Conservation (phyloP, 2,797 vertebrate genomes). For the Anolis apletophallus region DNA sequence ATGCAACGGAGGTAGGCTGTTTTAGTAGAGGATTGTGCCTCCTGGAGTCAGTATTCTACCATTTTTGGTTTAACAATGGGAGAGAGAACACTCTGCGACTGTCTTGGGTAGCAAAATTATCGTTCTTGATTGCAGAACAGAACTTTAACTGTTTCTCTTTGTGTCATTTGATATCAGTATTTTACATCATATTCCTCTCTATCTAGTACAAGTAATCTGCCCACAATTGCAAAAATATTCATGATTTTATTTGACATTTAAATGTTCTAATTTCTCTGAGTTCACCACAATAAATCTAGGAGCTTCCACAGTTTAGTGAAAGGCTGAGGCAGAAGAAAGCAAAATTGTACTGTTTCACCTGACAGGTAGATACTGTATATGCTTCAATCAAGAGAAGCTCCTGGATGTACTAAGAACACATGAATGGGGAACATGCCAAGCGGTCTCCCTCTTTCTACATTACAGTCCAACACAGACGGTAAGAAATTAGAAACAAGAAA, state of each 20-base stretch:
- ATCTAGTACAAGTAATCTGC: background rate
- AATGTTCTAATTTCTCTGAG: background rate
- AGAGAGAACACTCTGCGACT: no score
- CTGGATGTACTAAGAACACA: background rate
- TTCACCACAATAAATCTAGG: no score
- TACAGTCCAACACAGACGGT: background rate
- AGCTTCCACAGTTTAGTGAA: background rate
- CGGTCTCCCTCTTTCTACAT: background rate
- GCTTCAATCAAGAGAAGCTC: background rate
- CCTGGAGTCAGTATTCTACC: no score
- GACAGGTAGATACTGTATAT: background rate
- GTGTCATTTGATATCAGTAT: background rate
- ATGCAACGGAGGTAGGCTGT: no score
- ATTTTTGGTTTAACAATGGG: no score
- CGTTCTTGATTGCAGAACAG: no score
- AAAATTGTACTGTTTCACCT: background rate
- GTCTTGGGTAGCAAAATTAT: no score
- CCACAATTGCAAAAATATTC: background rate
- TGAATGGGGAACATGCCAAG: background rate
- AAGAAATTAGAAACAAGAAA: conserved; percentile 5
- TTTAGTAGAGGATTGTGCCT: no score
- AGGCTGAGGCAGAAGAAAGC: background rate
- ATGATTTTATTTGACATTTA: rapidly evolving
- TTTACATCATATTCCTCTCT: background rate
- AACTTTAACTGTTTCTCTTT: background rate